These are phyloP conservation scores for Brotula barbata DNA, from an alignment of 2,797 vertebrate genomes.

Conservation along the genomic window DNA sequence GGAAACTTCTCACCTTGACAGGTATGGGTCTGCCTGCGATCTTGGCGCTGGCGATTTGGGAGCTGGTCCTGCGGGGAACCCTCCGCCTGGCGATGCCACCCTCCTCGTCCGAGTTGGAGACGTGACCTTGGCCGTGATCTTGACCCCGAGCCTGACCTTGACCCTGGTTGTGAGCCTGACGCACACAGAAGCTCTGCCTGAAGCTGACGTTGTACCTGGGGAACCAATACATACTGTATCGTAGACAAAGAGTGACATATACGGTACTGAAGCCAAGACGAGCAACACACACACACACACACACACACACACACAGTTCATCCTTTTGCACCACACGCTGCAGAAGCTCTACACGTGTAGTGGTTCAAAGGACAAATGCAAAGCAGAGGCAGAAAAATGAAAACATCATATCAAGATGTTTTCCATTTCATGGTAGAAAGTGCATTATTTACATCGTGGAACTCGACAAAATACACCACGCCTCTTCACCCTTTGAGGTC, in stretches of 20 bases:
- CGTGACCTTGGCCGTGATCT: constrained; percentile 39
- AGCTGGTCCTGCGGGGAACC: constrained; percentile 90
- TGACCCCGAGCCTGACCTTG: constrained; percentile 58
- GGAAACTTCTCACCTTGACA: constrained; percentile 78
- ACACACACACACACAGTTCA: too few relatives aligned
- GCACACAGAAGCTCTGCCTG: constrained; percentile 86
- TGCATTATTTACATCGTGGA: constrained; percentile 50
- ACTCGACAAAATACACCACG: constrained; percentile 9
- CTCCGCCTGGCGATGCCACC: constrained; percentile 79
- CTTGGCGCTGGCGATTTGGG: constrained; percentile 90
- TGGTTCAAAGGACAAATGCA: constrained; percentile 46
- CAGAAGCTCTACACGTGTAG: constrained; percentile 13
- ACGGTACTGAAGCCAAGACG: constrained; percentile 62
- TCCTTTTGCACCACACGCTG: constrained; percentile 47
- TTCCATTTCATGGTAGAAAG: constrained; percentile 36
- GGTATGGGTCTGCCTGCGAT: constrained; percentile 87
- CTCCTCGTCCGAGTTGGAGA: constrained; percentile 78
- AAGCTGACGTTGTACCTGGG: constrained; percentile 97
- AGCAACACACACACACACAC: constrained; percentile 49
- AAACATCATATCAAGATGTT: constrained; percentile 19
- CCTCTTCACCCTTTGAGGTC: too few relatives aligned
- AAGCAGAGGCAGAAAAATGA: constrained; percentile 56
- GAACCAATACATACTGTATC: constrained; percentile 76
- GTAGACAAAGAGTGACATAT: constrained; percentile 73
- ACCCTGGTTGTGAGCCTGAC: constrained; percentile 82